These are phyloP conservation scores for Dipus sagitta DNA, from an alignment of 2,797 vertebrate genomes.

Conservation along the genomic window DNA sequence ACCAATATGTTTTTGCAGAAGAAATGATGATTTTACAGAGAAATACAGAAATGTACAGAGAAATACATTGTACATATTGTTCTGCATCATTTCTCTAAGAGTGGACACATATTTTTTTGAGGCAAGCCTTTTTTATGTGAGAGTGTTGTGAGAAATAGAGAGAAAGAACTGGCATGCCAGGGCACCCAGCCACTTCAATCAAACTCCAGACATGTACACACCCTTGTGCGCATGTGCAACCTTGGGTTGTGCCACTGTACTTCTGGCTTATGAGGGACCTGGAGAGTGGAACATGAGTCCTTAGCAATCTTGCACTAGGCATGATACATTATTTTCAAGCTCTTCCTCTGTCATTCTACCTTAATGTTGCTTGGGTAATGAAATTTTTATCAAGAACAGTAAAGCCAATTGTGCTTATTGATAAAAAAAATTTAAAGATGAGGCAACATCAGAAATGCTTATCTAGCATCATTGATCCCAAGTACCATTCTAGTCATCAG, in stretches of 20 bases:
- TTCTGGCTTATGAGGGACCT: too few relatives aligned
- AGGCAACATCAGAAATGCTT: background rate
- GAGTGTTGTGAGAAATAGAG: too few relatives aligned
- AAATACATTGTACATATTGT: constrained; percentile 11
- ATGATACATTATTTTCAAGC: background rate
- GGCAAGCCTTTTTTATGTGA: too few relatives aligned
- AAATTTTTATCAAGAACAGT: background rate
- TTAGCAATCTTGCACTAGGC: background rate
- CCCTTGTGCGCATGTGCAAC: too few relatives aligned
- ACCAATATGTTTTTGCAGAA: constrained; percentile 26
- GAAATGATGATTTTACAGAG: background rate
- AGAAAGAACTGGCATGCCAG: too few relatives aligned
- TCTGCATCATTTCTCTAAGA: constrained; percentile 35
- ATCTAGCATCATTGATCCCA: background rate
- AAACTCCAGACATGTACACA: too few relatives aligned
- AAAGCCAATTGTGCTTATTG: background rate
- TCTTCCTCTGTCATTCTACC: background rate
- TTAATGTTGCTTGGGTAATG: background rate
- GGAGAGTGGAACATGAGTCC: too few relatives aligned
- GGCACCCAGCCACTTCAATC: too few relatives aligned
- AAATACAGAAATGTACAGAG: background rate
- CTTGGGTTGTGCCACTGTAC: too few relatives aligned
- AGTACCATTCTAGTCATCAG: background rate
- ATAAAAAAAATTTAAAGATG: background rate
- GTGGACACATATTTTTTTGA: background rate